phyloP scores from a whole-genome alignment of 2,888 invertebrate species.

The Lasioglossum marginatum region DNA sequence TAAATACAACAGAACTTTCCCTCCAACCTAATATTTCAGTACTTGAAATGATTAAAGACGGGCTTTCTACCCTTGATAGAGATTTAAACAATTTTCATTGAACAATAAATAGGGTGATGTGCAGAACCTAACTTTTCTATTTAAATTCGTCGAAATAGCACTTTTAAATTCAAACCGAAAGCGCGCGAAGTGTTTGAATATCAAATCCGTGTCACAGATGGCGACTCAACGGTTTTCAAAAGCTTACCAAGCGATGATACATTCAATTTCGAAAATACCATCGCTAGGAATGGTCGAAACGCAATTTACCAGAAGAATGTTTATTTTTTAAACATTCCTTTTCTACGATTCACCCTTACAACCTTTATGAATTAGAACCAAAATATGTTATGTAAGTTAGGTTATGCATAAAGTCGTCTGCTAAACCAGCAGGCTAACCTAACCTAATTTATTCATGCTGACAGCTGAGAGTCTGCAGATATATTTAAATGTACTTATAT shows the following conservation, averaged over 20 bases:
- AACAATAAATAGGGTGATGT: background rate
- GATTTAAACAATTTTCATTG: background rate
- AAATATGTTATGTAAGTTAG: background rate
- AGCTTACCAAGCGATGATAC: conserved; percentile 10
- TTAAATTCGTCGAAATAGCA: background rate
- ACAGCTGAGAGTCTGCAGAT: background rate
- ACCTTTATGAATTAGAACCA: background rate
- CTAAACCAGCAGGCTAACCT: background rate
- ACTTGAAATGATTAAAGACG: background rate
- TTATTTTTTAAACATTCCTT: background rate
- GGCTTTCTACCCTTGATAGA: background rate
- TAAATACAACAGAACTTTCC: no score
- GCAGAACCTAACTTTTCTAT: background rate
- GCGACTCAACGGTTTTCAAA: background rate
- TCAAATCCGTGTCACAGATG: background rate
- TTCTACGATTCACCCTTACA: background rate
- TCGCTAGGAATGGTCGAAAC: background rate
- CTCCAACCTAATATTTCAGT: background rate
- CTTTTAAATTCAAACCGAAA: background rate
- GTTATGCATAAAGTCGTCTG: no score
- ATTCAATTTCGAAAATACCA: background rate
- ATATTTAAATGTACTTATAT: background rate
- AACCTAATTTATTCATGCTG: background rate
- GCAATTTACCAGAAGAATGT: background rate
- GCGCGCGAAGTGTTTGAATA: background rate